Conservation (phyloP, 2,888 invertebrate species). For the Chaitophorus viminalis region DNA sequence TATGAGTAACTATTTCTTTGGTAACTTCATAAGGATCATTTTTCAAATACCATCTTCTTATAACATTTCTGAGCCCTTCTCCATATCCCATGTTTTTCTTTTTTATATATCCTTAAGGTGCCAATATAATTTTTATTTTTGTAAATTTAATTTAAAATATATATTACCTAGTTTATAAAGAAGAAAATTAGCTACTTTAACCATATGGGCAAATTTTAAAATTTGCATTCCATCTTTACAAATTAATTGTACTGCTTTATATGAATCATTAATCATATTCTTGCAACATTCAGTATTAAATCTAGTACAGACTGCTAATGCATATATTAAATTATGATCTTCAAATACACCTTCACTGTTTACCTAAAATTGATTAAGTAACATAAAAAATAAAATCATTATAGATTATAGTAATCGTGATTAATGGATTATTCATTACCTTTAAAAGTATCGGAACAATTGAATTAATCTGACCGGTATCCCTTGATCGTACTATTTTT, state of each 20-base stretch:
- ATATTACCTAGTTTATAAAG: too few relatives aligned
- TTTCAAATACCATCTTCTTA: slow-evolving; percentile 49
- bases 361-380: neutral
- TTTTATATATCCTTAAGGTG: neutral
- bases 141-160: too few relatives aligned
- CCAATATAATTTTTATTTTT: too few relatives aligned
- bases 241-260: neutral
- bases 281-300: neutral
- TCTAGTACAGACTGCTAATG: slow-evolving; percentile 27
- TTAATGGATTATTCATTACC: neutral
- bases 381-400: neutral
- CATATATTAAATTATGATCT: neutral
- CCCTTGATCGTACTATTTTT: neutral
- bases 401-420: neutral
- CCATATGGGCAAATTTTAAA: slow-evolving; percentile 13
- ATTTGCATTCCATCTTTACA: slow-evolving; percentile 26
- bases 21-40: slow-evolving; percentile 29
- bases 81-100: neutral
- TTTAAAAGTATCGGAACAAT: slow-evolving; percentile 42
- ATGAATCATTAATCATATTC: neutral
- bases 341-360: neutral
- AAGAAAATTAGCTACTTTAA: neutral
- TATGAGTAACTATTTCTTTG: slow-evolving; percentile 19
- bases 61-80: slow-evolving; percentile 11
- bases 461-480: slow-evolving; percentile 5